These are phyloP conservation scores for Apamea monoglypha DNA, from an alignment of 2,888 invertebrate genomes.

Conservation along the genomic window DNA sequence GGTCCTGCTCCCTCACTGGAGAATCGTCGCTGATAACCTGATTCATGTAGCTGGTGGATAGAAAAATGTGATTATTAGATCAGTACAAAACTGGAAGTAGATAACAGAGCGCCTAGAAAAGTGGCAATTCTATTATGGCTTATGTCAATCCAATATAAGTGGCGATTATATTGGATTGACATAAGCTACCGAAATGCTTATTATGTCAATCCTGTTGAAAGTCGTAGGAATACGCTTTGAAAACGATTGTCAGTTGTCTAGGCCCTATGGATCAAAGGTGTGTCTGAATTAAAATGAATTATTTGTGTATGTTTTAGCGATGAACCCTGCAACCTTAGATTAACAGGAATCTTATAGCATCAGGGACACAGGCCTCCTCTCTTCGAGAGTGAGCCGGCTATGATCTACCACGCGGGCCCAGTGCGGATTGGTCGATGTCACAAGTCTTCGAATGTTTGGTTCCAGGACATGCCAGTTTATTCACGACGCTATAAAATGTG, in stretches of 20 bases:
- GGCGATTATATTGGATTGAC: background rate
- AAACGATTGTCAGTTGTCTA: background rate
- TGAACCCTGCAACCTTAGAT: background rate
- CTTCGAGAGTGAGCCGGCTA: background rate
- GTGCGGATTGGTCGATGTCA: background rate
- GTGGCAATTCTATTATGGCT: no score
- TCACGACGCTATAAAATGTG: no score
- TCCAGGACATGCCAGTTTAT: background rate
- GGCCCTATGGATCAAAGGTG: background rate
- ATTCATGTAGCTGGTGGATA: conserved; percentile 78
- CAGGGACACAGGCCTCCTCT: no score
- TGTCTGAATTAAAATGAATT: background rate
- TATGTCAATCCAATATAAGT: no score
- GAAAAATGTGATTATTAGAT: conserved; percentile 4
- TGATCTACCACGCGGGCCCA: background rate
- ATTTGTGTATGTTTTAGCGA: background rate
- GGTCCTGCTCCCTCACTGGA: conserved; percentile 84
- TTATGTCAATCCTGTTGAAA: background rate
- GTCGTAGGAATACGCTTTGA: background rate
- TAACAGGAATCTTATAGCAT: background rate
- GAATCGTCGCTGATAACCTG: conserved; percentile 80
- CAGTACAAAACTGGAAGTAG: background rate
- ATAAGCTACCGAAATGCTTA: background rate
- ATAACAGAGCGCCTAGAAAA: background rate
- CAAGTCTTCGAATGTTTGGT: background rate